Evolutionary conservation across 2,888 invertebrate species (phyloP).

Genomic region (Anoplius nigerrimus): DNA sequence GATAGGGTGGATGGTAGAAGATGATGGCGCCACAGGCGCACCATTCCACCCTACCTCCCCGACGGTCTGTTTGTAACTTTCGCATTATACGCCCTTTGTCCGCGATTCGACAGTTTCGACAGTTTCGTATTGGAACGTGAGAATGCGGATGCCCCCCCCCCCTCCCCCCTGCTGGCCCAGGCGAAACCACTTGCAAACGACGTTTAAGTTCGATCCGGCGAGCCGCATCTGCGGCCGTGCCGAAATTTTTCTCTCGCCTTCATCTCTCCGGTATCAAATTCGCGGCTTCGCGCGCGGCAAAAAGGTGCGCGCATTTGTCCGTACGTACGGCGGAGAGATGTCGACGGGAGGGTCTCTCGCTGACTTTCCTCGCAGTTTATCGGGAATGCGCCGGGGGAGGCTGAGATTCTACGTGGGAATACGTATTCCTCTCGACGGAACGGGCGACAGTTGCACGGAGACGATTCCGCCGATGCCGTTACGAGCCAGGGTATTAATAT

Average conservation of each 20-base stretch:
- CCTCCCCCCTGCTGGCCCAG: slow-evolving; percentile 13
- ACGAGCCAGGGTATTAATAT: no score
- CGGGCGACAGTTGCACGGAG: no score
- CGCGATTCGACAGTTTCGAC: slow-evolving; percentile 70
- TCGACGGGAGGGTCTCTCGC: no score
- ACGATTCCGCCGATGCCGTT: no score
- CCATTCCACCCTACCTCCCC: slow-evolving; percentile 7
- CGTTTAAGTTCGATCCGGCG: slow-evolving; percentile 61
- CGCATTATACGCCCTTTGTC: slow-evolving; percentile 70
- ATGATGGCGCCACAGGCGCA: slow-evolving; percentile 32
- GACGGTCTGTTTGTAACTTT: slow-evolving; percentile 66
- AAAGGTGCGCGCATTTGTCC: no score
- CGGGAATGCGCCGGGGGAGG: no score
- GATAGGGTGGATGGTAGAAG: no score
- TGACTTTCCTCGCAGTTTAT: no score
- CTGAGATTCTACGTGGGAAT: no score
- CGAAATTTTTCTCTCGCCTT: slow-evolving; percentile 44
- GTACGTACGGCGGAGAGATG: no score
- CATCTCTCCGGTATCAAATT: not conserved
- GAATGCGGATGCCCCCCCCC: slow-evolving; percentile 44
- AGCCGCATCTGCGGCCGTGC: slow-evolving; percentile 50
- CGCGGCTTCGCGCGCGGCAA: no score
- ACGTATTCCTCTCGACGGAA: no score
- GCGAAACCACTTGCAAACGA: slow-evolving; percentile 61
- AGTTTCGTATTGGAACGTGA: slow-evolving; percentile 66